These are phyloP conservation scores for Apostichopus leukothele DNA, from an alignment of 53 echinoderm and acorn worm species.

Conservation along the genomic window DNA sequence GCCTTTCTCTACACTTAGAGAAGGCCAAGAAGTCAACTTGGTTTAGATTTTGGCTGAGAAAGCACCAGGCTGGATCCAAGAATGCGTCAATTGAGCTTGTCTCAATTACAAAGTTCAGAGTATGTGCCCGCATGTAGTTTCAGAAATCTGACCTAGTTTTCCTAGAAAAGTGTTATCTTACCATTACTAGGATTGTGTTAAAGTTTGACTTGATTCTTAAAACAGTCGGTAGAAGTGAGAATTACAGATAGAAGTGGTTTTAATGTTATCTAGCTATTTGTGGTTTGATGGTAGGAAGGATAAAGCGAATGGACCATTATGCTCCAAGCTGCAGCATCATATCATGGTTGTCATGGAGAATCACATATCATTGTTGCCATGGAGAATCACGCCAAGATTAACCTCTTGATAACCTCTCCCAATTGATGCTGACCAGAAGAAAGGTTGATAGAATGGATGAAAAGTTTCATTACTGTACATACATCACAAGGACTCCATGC, in stretches of 20 bases:
- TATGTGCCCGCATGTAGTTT: not conserved
- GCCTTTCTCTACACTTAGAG: constrained; percentile 11
- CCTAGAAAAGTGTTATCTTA: constrained; percentile 6
- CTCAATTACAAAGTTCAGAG: not conserved
- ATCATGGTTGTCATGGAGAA: too few relatives aligned
- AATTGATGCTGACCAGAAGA: too few relatives aligned
- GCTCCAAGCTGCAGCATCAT: too few relatives aligned
- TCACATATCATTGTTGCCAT: too few relatives aligned
- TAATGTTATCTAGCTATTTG: too few relatives aligned
- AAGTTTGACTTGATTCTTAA: not conserved
- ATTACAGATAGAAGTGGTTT: not conserved
- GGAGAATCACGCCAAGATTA: too few relatives aligned
- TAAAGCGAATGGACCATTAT: too few relatives aligned
- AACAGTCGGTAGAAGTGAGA: not conserved
- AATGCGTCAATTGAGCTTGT: not conserved
- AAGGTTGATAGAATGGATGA: too few relatives aligned
- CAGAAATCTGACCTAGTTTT: not conserved
- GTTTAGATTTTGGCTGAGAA: not conserved
- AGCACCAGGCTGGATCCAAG: not conserved
- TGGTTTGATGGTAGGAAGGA: too few relatives aligned
- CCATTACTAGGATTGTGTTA: not conserved
- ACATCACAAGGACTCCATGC: too few relatives aligned
- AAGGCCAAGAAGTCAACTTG: not conserved
- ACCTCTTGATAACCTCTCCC: too few relatives aligned
- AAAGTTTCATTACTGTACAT: too few relatives aligned